Base-by-base conservation (phyloP, 2,888 invertebrate species). In the Heptascelio sp. region DNA sequence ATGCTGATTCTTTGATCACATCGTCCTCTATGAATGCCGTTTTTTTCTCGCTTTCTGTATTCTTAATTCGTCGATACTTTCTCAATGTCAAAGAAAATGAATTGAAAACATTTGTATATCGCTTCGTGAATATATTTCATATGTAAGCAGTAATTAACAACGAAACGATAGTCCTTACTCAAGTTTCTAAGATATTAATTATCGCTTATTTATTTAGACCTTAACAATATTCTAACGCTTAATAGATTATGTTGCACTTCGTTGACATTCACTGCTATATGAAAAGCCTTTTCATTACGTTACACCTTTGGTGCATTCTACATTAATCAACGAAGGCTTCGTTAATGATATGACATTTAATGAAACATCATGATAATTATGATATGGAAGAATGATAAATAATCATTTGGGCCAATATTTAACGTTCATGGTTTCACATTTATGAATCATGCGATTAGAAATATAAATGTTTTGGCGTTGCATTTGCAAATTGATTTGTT, bases 201-300 rank as follows among this genome's bases (percentile, higher is more conserved):
- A 67, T 84, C 85, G 84, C 90, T 88, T 89, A 87, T 89, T 87
- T 88, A 78, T 76, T 90, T 91, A 91, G 90, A 90, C 91, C 91
- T 90, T 90, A 90, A 88, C 86, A 86, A 87, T 86, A 86, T 85
- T 86, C 85, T 88, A 88, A 86, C 83, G 87, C 87, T 87, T 90
- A 89, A 86, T 87, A 86, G 71, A 83, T 85, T 75, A 87, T 81
- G 87, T 86, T 88, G 85, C 89, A 86, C 86, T n/a, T n/a, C n/a
- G n/a, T n/a, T n/a, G n/a, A n/a, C n/a, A n/a, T n/a, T n/a, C n/a
- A n/a, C n/a, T n/a, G n/a, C n/a, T n/a, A n/a, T n/a, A n/a, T n/a
- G n/a, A n/a, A n/a, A n/a, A n/a, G n/a, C n/a, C n/a, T n/a, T n/a
- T n/a, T n/a, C n/a, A n/a, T n/a, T n/a, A n/a, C n/a, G n/a, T n/a